Base-by-base conservation (phyloP, 2,113 vertebrate genomes). In the Albula glossodonta region DNA sequence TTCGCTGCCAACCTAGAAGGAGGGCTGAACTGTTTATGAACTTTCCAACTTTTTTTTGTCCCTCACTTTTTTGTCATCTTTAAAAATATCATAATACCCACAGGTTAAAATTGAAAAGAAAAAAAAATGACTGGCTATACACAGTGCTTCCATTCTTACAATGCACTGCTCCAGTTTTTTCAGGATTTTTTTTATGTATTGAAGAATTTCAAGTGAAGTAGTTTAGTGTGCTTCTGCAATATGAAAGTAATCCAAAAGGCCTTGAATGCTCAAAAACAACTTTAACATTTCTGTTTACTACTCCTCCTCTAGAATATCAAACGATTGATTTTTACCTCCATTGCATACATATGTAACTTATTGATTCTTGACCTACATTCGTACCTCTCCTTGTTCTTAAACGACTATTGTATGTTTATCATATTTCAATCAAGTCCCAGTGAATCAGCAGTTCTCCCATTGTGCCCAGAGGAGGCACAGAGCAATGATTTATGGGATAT, bases 381-480 rank as follows among this genome's bases (percentile, higher is more conserved):
- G 5, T 41, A 70, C 17, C 9, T 82, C 50, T 52, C n/a, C 56
- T 84, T 50, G 50, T 70, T 19, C 10, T 74, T 51, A 50, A 83
- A 83, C 8, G 2, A 3, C 31, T 84, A 12, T 49, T 49, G 12
- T 57, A 70, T 19, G 15, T 49, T 81, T 84, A 66, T 77, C 56
- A 25, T 15, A 82, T 90, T 88, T 78, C 5, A 70, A 51, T 66
- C 85, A 89, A 86, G 90, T 90, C 87, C 90, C 87, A 86, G 83
- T 87, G 87, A 85, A 92, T 92, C 91, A 92, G 83, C 74, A 82
- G 83, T 85, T 85, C 90, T 89, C 85, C 86, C 85, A 74, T 4
- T 9, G 88, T 78, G 89, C 90, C 82, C 86, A 83, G 2, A 57
- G 86, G 90, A 79, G 74, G 82, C 84, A 15, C 77, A 78, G 51